These are phyloP conservation scores for Probosciger aterrimus DNA, from an alignment of 2,113 vertebrate genomes.

Conservation along the genomic window DNA sequence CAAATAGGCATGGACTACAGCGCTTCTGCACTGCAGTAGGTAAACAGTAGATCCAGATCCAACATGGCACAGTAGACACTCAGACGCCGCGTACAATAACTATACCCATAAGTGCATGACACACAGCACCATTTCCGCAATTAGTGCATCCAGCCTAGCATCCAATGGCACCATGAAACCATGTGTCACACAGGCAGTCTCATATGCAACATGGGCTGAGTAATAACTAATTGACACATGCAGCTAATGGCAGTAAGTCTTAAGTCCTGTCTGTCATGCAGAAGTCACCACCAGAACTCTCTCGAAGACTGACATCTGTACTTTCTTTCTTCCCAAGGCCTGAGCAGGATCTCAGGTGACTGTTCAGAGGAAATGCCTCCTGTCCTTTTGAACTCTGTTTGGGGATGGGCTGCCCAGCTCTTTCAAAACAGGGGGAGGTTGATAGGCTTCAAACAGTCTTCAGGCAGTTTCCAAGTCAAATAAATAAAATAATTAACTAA, in stretches of 20 bases:
- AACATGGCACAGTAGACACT: fast-evolving
- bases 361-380: neutral
- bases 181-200: neutral
- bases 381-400: neutral
- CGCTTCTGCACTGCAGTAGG: neutral
- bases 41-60: neutral
- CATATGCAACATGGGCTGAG: neutral
- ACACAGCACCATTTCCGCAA: neutral
- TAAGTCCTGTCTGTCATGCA: neutral
- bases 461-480: neutral
- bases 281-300: neutral
- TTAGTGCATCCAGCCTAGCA: neutral
- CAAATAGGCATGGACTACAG: neutral
- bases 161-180: neutral
- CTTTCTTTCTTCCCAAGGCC: neutral
- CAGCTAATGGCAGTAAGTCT: neutral
- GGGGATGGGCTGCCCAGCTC: neutral
- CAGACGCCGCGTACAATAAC: neutral
- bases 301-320: neutral
- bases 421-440: neutral
- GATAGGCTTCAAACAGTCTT: neutral
- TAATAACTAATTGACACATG: neutral
- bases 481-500: neutral
- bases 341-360: neutral
- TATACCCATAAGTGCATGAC: neutral